These are phyloP conservation scores for Rotaria sp. DNA, from an alignment of 2,888 invertebrate genomes.

Conservation along the genomic window DNA sequence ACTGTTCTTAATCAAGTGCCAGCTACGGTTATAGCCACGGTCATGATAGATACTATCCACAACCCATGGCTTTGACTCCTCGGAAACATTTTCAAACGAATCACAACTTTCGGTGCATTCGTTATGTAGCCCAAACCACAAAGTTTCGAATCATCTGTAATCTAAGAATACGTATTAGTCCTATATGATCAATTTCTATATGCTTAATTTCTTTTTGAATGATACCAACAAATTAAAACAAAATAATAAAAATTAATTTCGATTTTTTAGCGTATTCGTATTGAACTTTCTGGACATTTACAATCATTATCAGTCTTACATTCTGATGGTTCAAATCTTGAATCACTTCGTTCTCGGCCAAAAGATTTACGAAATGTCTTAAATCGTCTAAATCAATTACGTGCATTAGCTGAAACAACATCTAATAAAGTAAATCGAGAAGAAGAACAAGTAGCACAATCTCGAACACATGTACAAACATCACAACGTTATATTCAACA, in stretches of 20 bases:
- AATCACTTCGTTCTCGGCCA: not conserved
- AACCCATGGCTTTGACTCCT: no score
- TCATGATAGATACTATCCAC: no score
- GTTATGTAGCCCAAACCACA: no score
- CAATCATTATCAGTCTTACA: not conserved
- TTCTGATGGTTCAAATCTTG: not conserved
- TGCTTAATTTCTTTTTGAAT: no score
- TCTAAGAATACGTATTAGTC: no score
- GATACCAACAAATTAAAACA: no score
- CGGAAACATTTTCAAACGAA: no score
- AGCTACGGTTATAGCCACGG: no score
- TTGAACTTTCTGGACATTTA: not conserved
- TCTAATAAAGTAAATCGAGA: not conserved
- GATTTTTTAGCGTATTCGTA: slow-evolving; percentile 5
- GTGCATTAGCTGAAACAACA: not conserved
- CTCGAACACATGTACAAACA: not conserved
- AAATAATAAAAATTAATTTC: not conserved
- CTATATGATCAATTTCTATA: no score
- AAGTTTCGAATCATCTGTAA: no score
- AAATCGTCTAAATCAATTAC: not conserved
- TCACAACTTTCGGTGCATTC: no score
- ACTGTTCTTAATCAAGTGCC: no score
- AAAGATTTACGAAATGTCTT: not conserved
- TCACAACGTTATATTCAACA: not conserved
- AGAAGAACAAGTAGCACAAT: not conserved